Base-by-base conservation (phyloP, 2,888 invertebrate species). In the Galerucella nymphaeae region DNA sequence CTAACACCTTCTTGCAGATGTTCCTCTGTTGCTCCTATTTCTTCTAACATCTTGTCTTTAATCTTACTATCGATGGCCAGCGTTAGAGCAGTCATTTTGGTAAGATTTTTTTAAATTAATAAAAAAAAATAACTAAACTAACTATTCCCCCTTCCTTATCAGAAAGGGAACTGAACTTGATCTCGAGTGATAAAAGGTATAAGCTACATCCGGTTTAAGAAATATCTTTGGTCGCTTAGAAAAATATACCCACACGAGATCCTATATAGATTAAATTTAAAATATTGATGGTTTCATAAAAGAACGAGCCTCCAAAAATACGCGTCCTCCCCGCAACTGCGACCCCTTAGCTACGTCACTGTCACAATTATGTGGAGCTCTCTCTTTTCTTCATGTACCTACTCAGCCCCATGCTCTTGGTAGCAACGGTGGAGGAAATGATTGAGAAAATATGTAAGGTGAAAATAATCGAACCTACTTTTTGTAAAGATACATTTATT, bases 1-100 rank as follows among this genome's bases (percentile, higher is more conserved):
- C 57, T 58, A 2, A 75, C 53, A 41, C 67, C 68, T 62, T 75
- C 72, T 6, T 53, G n/a, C 38, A 77, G 30, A 41, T 69, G 30
- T 13, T 71, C 48, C 55, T 69, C 66, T 6, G 66, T 71, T 64
- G 65, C 68, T n/a, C 66, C 48, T 42, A 58, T 38, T 14, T 65
- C 23, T 23, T 63, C 30, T 20, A 71, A 14, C 16, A 71, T 58
- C 16, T 16, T 23, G 2, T n/a, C 18, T 45, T 45, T 66, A 20
- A n/a, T 18, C 14, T 20, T 45, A 13, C 38, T 66, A 20, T 23
- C 42, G 9, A 62, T 42, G n/a, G 41, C 18, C 3, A 42, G 42
- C 11, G 42, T 11, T 16, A 62, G 42, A 2, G 18, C 18, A 61
- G 11, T 42, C 61, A 62, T 62, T 41, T 42, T 62, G n/a, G 16